Evolutionary conservation across 2,888 invertebrate species (phyloP), one percentile per base, ranked within the genome.

Genomic region (Hemicrepidius hirtus): DNA sequence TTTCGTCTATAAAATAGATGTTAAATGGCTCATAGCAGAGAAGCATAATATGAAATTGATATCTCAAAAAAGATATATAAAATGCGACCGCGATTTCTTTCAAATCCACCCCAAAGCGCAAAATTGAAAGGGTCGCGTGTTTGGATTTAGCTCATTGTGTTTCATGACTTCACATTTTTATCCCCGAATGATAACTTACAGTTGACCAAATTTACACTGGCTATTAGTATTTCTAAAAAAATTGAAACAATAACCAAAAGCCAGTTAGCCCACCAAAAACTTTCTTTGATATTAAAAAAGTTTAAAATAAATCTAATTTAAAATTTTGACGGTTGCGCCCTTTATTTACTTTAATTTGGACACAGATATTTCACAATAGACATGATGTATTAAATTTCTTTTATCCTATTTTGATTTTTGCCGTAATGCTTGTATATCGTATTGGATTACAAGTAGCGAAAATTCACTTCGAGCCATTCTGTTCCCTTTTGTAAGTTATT

Each of bases 11-110:
- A 84, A 85, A 83, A 84, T 78, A 79, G 81, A 81, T 84, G 85
- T 84, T 85, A 85, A 86, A 86, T 85, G 85, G 85, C 81, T 84
- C 84, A 85, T 85, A 81, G 81, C 81, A 81, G 83, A 84, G 84
- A 83, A 83, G 76, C 84, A 84, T 84, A 85, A 85, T 85, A 82
- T 80, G 82, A 80, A 84, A 84, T 82, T 83, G 84, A 85, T 84
- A 84, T 81, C 80, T 80, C 77, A 75, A 75, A 77, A 77, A 71
- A 76, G 72, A 75, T 76, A 80, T 76, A 74, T 77, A 80, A 81
- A 81, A 82, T 80, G 77, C 79, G 78, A 77, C 77, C 77, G 77
- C 76, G 74, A 74, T 79, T 74, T 78, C 79, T 78, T 80, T 78
- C 76, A 75, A 76, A 80, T 83, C 82, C 84, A 83, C 84, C 84